phyloP scores from a whole-genome alignment of 2,113 vertebrate species.

The Corvus hawaiiensis region DNA sequence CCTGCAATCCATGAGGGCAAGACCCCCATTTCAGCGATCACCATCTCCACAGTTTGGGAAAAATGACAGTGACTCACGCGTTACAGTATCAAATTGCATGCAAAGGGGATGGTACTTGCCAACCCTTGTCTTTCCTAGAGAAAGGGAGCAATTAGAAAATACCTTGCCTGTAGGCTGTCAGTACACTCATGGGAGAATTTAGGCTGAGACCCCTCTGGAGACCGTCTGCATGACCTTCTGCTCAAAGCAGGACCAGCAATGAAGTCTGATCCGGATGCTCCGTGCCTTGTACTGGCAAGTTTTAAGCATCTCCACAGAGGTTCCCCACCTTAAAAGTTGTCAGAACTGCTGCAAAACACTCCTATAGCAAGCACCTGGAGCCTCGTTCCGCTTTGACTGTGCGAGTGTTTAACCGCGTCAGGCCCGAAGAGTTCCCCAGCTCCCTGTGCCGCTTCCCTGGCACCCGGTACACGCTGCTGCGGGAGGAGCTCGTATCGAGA shows the following conservation, averaged over 20 bases:
- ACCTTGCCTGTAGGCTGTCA: background rate
- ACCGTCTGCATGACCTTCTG: background rate
- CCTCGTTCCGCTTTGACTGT: background rate
- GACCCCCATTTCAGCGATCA: background rate
- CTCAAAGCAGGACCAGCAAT: background rate
- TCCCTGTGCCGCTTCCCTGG: background rate
- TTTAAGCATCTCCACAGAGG: background rate
- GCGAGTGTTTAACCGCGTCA: fast-evolving
- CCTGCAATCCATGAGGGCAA: background rate
- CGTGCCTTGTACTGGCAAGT: background rate
- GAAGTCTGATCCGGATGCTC: background rate
- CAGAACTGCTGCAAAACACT: background rate
- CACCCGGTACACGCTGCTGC: background rate
- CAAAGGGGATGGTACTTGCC: background rate
- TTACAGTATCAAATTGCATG: fast-evolving
- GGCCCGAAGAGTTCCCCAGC: background rate
- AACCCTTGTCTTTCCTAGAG: background rate
- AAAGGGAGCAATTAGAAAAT: background rate
- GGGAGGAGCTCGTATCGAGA: background rate
- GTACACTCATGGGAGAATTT: background rate
- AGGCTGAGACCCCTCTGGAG: background rate
- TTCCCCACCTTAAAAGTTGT: background rate
- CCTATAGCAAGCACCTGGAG: background rate
- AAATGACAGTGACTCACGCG: background rate
- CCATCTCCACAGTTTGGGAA: background rate